A percentile compares a stretch with the other conserved stretches of the same genome.
Evolutionary conservation across 2,888 invertebrate genomes (phyloP).

Genomic region (Trissonchulus latispiculum): DNA sequence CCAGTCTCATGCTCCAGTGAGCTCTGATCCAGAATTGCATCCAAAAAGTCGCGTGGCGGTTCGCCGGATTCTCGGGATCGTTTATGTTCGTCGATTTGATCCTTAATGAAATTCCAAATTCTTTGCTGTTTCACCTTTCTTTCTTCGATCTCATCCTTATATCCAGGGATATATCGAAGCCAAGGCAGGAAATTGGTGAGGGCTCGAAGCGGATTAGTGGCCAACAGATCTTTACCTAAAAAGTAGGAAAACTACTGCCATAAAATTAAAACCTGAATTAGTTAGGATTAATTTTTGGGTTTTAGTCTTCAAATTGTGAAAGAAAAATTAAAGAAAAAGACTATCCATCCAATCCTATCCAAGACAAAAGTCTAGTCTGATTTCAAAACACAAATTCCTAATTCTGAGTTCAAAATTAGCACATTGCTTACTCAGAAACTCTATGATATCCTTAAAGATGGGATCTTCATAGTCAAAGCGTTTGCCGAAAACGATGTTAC

Average conservation of each 20-base stretch:
- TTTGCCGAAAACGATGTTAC: constrained; percentile 29
- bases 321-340: too few species aligned
- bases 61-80: constrained; percentile 3
- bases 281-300: too few species aligned
- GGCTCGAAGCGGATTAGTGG: too few species aligned
- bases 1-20: constrained; percentile 1
- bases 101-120: not conserved
- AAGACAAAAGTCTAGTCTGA: too few species aligned
- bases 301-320: too few species aligned
- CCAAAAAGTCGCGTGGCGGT: constrained; percentile 14
- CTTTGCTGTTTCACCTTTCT: too few species aligned
- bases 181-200: constrained; percentile 15
- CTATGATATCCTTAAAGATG: constrained; percentile 15
- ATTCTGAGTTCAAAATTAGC: too few species aligned
- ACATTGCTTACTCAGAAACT: not conserved
- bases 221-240: too few species aligned
- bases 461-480: constrained; percentile 29
- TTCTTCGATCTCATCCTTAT: not conserved
- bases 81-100: constrained; percentile 10
- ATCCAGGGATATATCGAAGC: not conserved
- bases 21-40: constrained; percentile 3
- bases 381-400: too few species aligned
- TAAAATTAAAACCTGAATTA: too few species aligned
- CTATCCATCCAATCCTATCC: too few species aligned
- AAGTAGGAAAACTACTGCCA: too few species aligned